Evolutionary conservation across 92 coral and sea anemone species (phyloP).

Genomic region (Chrysogorgia sp.): DNA sequence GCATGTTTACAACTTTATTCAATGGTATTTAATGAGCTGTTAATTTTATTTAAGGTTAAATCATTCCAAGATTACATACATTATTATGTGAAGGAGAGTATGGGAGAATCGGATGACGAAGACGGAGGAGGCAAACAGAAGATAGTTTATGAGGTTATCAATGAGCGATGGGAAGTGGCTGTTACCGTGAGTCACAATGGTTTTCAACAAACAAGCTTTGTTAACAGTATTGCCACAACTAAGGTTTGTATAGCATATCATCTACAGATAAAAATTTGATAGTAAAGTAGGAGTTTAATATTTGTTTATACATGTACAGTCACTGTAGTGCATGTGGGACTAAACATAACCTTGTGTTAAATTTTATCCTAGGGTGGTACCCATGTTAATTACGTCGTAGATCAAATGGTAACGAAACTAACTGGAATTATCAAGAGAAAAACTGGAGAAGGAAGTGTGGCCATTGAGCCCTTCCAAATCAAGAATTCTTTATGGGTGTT

Average conservation of each 20-base stretch:
- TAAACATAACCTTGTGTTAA: background rate
- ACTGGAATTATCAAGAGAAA: constrained; percentile 75
- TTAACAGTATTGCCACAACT: constrained; percentile 97
- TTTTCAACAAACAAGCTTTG: constrained; percentile 97
- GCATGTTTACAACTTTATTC: no score
- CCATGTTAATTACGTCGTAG: constrained; percentile 93
- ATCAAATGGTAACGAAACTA: constrained; percentile 82
- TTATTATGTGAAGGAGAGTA: constrained; percentile 75
- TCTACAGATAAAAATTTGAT: background rate
- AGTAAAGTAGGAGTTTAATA: no score
- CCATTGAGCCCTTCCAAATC: constrained; percentile 89
- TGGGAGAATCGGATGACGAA: constrained; percentile 62
- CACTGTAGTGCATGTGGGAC: no score
- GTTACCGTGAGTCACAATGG: constrained; percentile 90
- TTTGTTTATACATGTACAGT: no score
- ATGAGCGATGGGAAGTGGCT: constrained; percentile 94
- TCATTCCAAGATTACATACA: constrained; percentile 87
- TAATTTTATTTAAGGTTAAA: constrained; percentile 56
- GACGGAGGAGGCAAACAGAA: constrained; percentile 54
- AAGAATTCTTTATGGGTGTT: constrained; percentile 94
- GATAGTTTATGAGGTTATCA: constrained; percentile 81
- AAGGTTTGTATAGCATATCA: constrained; percentile 76
- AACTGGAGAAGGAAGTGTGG: constrained; percentile 80
- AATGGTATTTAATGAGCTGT: no score
- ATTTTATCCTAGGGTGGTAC: constrained; percentile 79